Conservation (phyloP, 2,797 vertebrate genomes). For the Mormyrops attenuatus region DNA sequence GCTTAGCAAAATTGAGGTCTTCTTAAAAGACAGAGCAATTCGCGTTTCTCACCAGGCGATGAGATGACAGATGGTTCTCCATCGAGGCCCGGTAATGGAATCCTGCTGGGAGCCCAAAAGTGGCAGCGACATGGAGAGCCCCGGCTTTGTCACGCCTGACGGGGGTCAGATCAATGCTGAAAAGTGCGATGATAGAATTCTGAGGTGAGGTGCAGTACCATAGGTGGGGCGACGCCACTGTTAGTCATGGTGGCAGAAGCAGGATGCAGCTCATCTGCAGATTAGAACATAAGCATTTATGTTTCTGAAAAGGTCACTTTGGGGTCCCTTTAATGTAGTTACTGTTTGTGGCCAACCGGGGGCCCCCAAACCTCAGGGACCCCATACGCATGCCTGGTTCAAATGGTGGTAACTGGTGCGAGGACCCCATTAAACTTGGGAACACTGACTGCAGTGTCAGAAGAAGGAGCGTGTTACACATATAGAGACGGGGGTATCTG, state of each 20-base stretch:
- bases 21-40: conserved; percentile 1
- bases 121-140: background rate
- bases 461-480: background rate
- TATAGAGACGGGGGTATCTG: background rate
- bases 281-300: background rate
- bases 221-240: background rate
- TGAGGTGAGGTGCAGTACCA: background rate
- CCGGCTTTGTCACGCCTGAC: background rate
- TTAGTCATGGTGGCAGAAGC: background rate
- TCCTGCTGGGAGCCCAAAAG: background rate
- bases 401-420: background rate
- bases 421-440: background rate
- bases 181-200: background rate
- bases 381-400: background rate
- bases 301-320: background rate
- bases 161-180: background rate
- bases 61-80: conserved; percentile 1
- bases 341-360: background rate
- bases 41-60: background rate
- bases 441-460: background rate
- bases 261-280: background rate
- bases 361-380: background rate
- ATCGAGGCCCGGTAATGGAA: background rate
- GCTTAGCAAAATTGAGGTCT: background rate
- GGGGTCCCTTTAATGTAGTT: background rate